Evolutionary conservation across 2,888 invertebrate species (phyloP), one percentile per base, ranked within the genome.

Genomic region (Archips crataeganus): DNA sequence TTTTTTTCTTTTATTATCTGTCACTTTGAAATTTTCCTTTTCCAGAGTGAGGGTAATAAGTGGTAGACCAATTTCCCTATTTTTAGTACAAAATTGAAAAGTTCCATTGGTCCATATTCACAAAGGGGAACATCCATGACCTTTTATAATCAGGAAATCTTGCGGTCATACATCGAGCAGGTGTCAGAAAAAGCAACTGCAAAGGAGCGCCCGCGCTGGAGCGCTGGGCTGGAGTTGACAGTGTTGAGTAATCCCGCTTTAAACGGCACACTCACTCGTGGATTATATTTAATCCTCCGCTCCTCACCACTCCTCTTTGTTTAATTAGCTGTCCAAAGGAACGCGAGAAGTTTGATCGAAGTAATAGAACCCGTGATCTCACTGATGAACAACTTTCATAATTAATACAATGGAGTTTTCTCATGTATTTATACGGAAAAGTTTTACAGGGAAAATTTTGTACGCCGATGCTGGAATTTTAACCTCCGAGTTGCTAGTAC

Each of bases 271-370:
- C 73, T 73, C 68, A 13, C 34, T 3, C 9, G 32, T 34, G 63
- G 57, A 57, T 73, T 73, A 73, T 64, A 49, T 68, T 49, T 63
- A 63, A 73, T 63, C 59, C 63, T n/a, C 9, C 71, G 67, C 71
- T 59, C 59, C 39, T 63, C 63, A 68, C 64, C 49, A 68, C 59
- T 39, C 54, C 62, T 73, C 63, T 73, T 51, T 69, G 63, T 69
- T 59, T 69, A 73, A 69, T 73, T 73, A 73, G 73, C 73, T 64
- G 68, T 69, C 73, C 59, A 68, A 68, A 73, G 62, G 57, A 68
- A 64, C 39, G 67, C 39, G 62, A 45, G 59, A 73, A 68, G 73
- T 73, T 73, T 73, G 49, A 63, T 72, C 63, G 45, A 68, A 68
- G 67, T 68, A 65, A 67, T 67, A 61, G 68, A 63, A 36, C 63